Conservation (phyloP, 2,888 invertebrate genomes). For the Scaptomyza caliginosa region DNA sequence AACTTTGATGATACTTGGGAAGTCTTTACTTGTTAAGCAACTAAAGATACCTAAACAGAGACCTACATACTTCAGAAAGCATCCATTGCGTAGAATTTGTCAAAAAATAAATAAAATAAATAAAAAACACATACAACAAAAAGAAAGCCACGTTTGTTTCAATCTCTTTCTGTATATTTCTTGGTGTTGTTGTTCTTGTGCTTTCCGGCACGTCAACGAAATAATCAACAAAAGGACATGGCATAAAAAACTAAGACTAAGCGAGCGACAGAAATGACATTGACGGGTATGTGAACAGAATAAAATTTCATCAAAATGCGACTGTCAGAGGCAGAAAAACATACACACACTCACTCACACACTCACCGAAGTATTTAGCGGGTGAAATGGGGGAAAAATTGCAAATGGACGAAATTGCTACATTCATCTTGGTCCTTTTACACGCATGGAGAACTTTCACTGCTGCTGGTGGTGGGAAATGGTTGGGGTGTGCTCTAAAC, state of each 20-base stretch:
- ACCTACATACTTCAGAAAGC: not conserved
- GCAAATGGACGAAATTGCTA: slow-evolving; percentile 77
- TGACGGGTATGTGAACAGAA: slow-evolving; percentile 78
- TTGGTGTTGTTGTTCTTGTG: not conserved
- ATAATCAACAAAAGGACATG: slow-evolving; percentile 76
- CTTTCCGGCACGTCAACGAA: slow-evolving; percentile 73
- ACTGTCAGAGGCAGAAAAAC: slow-evolving; percentile 67
- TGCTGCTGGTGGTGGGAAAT: slow-evolving; percentile 31
- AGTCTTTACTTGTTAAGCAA: too few species aligned
- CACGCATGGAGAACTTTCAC: slow-evolving; percentile 75
- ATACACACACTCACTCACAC: not conserved
- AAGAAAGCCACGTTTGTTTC: slow-evolving; percentile 7
- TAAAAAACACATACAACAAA: not conserved
- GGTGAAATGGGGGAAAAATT: slow-evolving; percentile 66
- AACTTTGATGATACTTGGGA: too few species aligned
- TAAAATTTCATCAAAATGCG: slow-evolving; percentile 77
- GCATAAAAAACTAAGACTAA: slow-evolving; percentile 59
- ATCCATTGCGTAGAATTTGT: slow-evolving; percentile 1
- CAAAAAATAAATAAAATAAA: not conserved
- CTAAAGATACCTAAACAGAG: too few species aligned
- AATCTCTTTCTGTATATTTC: slow-evolving; percentile 6
- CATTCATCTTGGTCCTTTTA: slow-evolving; percentile 73
- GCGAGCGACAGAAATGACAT: slow-evolving; percentile 78
- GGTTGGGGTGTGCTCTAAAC: slow-evolving; percentile 13
- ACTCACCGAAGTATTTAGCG: too few species aligned